A percentile compares a stretch with the other conserved stretches of the same genome.
Evolutionary conservation across 2,888 invertebrate species (phyloP).

Genomic region (Eupithecia insigniata): DNA sequence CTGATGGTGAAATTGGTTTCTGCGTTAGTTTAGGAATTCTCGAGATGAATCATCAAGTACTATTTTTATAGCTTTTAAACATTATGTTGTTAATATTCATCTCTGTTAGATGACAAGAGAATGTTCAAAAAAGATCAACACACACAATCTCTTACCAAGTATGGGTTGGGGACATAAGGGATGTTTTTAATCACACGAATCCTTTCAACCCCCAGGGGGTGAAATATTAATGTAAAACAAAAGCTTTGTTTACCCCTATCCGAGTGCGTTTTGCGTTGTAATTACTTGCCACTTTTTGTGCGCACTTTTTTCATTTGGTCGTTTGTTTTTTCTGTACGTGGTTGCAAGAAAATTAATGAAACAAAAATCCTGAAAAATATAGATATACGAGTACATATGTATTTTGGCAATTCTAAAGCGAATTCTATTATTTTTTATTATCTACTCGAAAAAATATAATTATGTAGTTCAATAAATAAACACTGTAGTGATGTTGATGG

Average conservation of each 20-base stretch:
- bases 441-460: too few species aligned
- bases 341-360: not conserved
- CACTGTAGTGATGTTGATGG: too few species aligned
- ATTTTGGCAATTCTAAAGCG: not conserved
- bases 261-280: constrained; percentile 20
- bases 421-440: not conserved
- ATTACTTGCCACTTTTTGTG: constrained; percentile 32
- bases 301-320: not conserved
- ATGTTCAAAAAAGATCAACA: not conserved
- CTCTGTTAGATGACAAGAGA: too few species aligned
- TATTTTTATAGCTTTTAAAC: too few species aligned
- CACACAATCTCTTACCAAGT: not conserved
- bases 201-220: constrained; percentile 39
- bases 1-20: too few species aligned
- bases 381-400: too few species aligned
- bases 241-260: constrained; percentile 37
- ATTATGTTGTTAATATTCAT: too few species aligned
- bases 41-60: not conserved
- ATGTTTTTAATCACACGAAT: constrained; percentile 43
- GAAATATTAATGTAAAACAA: constrained; percentile 48
- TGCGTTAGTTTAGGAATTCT: not conserved
- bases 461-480: too few species aligned
- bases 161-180: constrained; percentile 20
- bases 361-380: not conserved
- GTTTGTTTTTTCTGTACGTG: not conserved